Conservation (phyloP, 2,113 vertebrate genomes). For the Limanda limanda region DNA sequence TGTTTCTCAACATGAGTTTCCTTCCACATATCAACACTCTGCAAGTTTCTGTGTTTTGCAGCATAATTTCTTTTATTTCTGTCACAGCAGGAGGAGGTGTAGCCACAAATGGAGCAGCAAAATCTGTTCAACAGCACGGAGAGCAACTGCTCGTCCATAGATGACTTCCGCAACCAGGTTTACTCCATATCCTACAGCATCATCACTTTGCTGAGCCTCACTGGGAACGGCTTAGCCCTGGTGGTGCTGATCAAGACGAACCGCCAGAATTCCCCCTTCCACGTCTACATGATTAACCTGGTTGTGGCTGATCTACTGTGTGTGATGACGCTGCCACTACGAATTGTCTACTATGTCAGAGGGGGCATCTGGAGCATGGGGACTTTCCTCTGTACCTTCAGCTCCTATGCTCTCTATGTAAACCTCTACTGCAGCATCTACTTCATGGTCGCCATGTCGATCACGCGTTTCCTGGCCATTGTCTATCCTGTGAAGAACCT, state of each 20-base stretch:
- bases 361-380: slow-evolving; percentile 88
- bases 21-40: too few species aligned
- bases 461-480: slow-evolving; percentile 94
- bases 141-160: slow-evolving; percentile 79
- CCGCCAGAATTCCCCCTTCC: slow-evolving; percentile 87
- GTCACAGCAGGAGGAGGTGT: slow-evolving; percentile 21
- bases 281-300: slow-evolving; percentile 96
- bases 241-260: slow-evolving; percentile 86
- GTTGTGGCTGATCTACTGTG: slow-evolving; percentile 92
- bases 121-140: slow-evolving; percentile 10
- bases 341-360: slow-evolving; percentile 89
- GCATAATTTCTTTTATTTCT: neutral
- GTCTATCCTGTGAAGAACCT: slow-evolving; percentile 93
- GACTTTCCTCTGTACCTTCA: slow-evolving; percentile 90
- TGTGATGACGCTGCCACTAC: slow-evolving; percentile 91
- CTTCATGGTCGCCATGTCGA: slow-evolving; percentile 96
- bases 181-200: slow-evolving; percentile 92
- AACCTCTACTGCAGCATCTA: slow-evolving; percentile 98
- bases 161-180: slow-evolving; percentile 93
- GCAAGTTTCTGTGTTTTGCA: neutral
- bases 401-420: slow-evolving; percentile 91
- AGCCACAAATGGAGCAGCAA: slow-evolving; percentile 25
- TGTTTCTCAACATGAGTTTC: too few species aligned
- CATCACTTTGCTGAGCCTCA: slow-evolving; percentile 88
- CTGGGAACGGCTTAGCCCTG: slow-evolving; percentile 90